Evolutionary conservation across 2,888 invertebrate genomes (phyloP).

Genomic region (Lagria hirta): DNA sequence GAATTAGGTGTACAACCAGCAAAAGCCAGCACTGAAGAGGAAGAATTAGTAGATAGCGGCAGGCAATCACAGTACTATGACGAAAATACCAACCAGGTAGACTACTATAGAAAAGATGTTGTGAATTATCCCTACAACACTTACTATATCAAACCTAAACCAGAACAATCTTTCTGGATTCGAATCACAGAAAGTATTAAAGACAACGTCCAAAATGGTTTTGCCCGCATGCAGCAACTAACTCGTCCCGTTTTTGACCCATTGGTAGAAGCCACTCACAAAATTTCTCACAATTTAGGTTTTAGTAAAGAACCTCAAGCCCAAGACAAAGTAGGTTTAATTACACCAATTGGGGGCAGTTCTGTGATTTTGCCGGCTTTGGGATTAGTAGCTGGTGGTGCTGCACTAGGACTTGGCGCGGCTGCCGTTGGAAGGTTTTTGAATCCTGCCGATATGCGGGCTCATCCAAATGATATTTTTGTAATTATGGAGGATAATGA

Average conservation of each 20-base stretch:
- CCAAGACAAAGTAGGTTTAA: conserved; percentile 67
- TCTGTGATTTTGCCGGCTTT: conserved; percentile 73
- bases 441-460: conserved; percentile 47
- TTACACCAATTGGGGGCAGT: conserved; percentile 55
- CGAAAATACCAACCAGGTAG: conserved; percentile 48
- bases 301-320: conserved; percentile 47
- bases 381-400: conserved; percentile 81
- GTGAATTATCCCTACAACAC: conserved; percentile 59
- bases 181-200: conserved; percentile 72
- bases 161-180: conserved; percentile 70
- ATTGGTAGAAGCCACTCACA: conserved; percentile 75
- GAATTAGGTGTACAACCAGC: conserved; percentile 78
- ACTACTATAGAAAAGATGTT: conserved; percentile 58
- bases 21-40: conserved; percentile 57
- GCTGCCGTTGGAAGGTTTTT: conserved; percentile 75
- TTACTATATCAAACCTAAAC: conserved; percentile 63
- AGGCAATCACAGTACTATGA: conserved; percentile 53
- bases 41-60: conserved; percentile 40
- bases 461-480: conserved; percentile 43
- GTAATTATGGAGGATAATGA: conserved; percentile 43
- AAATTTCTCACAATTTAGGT: conserved; percentile 76
- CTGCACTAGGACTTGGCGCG: conserved; percentile 75
- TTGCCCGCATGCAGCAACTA: conserved; percentile 68
- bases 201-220: conserved; percentile 70
- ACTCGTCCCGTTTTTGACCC: conserved; percentile 71